Evolutionary conservation across 1,140 invertebrate species (phyloP), one percentile per base, ranked within the genome.

Genomic region (Trachelipus rathkii): DNA sequence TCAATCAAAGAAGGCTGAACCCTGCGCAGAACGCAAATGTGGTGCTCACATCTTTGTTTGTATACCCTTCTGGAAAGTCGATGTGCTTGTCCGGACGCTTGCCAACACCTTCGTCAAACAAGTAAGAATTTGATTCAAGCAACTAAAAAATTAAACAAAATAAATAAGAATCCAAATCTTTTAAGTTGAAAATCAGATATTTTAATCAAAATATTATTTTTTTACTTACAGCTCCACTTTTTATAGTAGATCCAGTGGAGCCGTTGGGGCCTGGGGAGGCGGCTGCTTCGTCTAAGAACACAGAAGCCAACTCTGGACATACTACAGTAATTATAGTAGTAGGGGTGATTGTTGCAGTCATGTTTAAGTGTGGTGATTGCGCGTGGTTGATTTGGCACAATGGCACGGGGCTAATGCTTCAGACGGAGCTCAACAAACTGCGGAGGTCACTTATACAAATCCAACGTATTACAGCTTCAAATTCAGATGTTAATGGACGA

Each of bases 11-110:
- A 19, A 21, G 81, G 88, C 5, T 89, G 0, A 87, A 86, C 0
- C 88, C 89, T 96, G 94, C 83, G 88, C 87, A 0, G 84, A 86
- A 13, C 88, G 90, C 71, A 95, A 95, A 83, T 93, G 92, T 0
- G 90, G 90, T 96, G 95, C 84, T 90, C 90, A 3, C 93, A 96
- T 84, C 84, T 96, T 2, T 96, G 95, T 84, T 87, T 96, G 21
- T 88, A 95, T 24, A 92, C 95, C 89, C 90, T 50, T 92, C 92
- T 0, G 86, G 23, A 89, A 88, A 75, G 91, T 90, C 78, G 89
- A 0, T 97, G 95, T 79, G 90, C 90, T 0, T 95, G 94, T 86
- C 91, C 93, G 75, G 90, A 94, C 71, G 91, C 44, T 7, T n/a
- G n/a, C 77, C 60, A 9, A 74, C 66, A 9, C 73, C 73, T 15